A percentile compares a stretch with the other conserved stretches of the same genome.
These are phyloP conservation scores for Drymonia ruficornis DNA, from an alignment of 2,888 invertebrate species.

Conservation along the genomic window DNA sequence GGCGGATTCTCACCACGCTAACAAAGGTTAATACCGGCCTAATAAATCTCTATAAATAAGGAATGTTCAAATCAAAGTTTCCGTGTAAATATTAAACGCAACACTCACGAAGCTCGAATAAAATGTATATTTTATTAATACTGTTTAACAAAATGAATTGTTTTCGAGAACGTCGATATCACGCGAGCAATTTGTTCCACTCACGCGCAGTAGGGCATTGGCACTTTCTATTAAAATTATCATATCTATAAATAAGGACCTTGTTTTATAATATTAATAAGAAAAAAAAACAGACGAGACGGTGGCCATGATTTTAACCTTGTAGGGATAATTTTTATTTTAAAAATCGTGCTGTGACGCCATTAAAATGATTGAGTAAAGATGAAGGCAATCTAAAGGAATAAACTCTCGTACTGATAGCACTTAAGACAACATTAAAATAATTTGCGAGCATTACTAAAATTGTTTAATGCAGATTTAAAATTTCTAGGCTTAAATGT, in stretches of 20 bases:
- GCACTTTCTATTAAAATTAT: conserved; percentile 80
- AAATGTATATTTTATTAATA: conserved; percentile 43
- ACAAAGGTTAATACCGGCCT: neutral
- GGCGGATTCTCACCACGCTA: neutral
- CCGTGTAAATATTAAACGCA: conserved; percentile 30
- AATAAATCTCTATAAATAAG: conserved; percentile 13
- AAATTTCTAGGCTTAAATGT: too few relatives aligned
- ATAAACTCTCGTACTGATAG: too few relatives aligned
- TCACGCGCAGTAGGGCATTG: conserved; percentile 74
- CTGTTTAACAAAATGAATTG: conserved; percentile 62
- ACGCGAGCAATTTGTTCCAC: conserved; percentile 77
- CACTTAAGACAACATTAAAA: too few relatives aligned
- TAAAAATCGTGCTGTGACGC: too few relatives aligned
- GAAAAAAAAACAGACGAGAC: conserved; percentile 36
- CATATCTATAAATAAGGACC: conserved; percentile 68
- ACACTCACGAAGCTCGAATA: conserved; percentile 26
- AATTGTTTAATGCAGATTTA: too few relatives aligned
- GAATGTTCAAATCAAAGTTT: conserved; percentile 17
- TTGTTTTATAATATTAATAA: conserved; percentile 51
- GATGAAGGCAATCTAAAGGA: too few relatives aligned
- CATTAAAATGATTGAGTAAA: too few relatives aligned
- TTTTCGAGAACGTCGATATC: conserved; percentile 57
- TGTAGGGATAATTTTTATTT: neutral
- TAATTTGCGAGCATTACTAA: too few relatives aligned
- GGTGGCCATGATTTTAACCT: conserved; percentile 36